Percentiles rank a stretch among this genome's conserved stretches.
phyloP scores from a whole-genome alignment of 2,888 invertebrate genomes.

The Cheilosia impressa region DNA sequence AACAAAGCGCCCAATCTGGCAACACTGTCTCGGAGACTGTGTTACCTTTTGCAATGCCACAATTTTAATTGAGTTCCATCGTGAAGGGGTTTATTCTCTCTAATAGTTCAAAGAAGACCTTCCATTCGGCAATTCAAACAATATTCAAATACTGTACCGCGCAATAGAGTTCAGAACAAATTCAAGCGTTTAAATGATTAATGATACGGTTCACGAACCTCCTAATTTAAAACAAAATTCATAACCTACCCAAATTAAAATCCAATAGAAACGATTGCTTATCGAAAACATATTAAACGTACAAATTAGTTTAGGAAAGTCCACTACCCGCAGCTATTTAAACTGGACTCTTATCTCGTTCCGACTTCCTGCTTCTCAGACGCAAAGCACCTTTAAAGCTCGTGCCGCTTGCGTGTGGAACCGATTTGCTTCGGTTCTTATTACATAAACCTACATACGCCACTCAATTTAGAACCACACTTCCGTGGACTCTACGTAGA shows the following conservation, averaged over 20 bases:
- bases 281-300: neutral
- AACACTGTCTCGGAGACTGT: no score
- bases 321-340: neutral
- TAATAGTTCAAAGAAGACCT: no score
- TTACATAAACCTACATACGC: slow-evolving; percentile 12
- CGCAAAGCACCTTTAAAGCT: neutral
- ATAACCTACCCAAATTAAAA: neutral
- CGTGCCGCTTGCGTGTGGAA: neutral
- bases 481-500: slow-evolving; percentile 38
- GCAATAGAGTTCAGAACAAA: no score
- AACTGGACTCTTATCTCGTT: neutral
- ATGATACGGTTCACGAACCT: neutral
- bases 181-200: no score
- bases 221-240: neutral
- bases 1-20: no score
- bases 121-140: no score
- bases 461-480: slow-evolving; percentile 35
- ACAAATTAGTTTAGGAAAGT: neutral
- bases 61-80: no score
- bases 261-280: neutral
- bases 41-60: no score
- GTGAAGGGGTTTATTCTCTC: no score
- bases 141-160: no score
- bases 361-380: neutral
- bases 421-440: slow-evolving; percentile 20